A percentile compares a stretch with the other conserved stretches of the same genome.
phyloP scores from a whole-genome alignment of 1,140 invertebrate species.

The Mycetomoellerius zeteki region DNA sequence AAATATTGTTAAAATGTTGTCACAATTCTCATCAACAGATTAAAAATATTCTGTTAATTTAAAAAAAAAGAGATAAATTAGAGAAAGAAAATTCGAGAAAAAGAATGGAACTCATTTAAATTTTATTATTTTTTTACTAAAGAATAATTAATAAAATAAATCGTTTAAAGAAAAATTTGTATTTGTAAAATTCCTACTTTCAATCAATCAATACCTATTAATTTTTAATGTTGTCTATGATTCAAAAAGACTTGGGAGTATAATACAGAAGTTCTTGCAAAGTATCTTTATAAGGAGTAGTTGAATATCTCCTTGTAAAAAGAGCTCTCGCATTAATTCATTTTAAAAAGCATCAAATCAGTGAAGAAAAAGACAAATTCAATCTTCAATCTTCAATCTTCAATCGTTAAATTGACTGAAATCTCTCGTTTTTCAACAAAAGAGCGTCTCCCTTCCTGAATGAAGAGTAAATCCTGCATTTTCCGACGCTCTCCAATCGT shows the following conservation, averaged over 20 bases:
- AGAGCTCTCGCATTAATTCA: conserved; percentile 16
- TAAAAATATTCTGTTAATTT: neutral
- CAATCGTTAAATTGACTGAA: conserved; percentile 6
- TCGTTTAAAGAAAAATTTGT: neutral
- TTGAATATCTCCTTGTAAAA: neutral
- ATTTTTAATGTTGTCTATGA: neutral
- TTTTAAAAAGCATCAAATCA: neutral
- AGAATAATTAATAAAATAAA: neutral
- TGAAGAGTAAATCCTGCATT: neutral
- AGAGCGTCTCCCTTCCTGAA: neutral
- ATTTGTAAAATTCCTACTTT: neutral
- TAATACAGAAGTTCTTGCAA: neutral
- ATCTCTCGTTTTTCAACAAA: conserved; percentile 12
- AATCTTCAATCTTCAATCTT: neutral
- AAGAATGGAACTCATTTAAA: neutral
- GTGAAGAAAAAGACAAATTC: conserved; percentile 4
- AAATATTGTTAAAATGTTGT: too few species aligned
- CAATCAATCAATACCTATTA: neutral
- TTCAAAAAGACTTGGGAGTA: neutral
- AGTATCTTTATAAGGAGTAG: neutral
- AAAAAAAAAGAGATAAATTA: neutral
- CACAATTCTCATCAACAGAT: neutral
- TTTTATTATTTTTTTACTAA: neutral
- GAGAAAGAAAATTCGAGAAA: neutral
- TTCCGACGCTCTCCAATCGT: conserved; percentile 3